These are phyloP conservation scores for Lepidochrysops patricia DNA, from an alignment of 2,888 invertebrate genomes.

Conservation along the genomic window DNA sequence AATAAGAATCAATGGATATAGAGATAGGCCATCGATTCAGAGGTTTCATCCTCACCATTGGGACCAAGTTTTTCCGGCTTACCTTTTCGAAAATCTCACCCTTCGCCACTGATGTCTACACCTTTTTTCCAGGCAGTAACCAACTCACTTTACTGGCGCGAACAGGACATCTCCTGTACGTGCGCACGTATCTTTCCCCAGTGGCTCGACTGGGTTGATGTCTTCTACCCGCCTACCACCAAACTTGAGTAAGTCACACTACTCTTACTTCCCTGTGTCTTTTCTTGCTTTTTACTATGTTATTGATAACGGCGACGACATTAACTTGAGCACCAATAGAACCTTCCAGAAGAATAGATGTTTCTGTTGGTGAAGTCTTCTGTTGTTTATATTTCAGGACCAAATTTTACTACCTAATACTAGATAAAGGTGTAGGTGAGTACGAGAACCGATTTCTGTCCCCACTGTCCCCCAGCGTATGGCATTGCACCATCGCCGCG, in stretches of 20 bases:
- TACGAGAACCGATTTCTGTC: constrained; percentile 64
- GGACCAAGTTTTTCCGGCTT: no score
- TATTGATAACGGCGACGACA: no score
- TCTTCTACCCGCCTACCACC: constrained; percentile 48
- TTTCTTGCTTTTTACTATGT: no score
- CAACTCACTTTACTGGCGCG: constrained; percentile 51
- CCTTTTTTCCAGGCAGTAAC: constrained; percentile 44
- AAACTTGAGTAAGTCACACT: constrained; percentile 41
- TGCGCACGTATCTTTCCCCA: constrained; percentile 48
- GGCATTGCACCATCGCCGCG: constrained; percentile 48
- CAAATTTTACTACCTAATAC: constrained; percentile 58
- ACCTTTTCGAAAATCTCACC: no score
- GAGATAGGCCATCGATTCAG: no score
- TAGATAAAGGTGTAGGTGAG: constrained; percentile 49
- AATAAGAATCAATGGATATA: no score
- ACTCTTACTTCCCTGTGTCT: neutral
- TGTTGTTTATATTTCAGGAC: constrained; percentile 35
- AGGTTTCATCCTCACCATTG: no score
- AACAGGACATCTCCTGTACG: constrained; percentile 57
- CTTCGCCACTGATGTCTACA: no score
- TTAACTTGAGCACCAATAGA: no score
- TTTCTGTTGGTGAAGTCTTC: neutral
- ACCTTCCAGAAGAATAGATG: no score
- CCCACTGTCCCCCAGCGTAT: constrained; percentile 58
- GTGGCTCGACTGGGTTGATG: constrained; percentile 60